Evolutionary conservation across 1,140 invertebrate species (phyloP), one percentile per base, ranked within the genome.

Genomic region (Mylabris phalerata): DNA sequence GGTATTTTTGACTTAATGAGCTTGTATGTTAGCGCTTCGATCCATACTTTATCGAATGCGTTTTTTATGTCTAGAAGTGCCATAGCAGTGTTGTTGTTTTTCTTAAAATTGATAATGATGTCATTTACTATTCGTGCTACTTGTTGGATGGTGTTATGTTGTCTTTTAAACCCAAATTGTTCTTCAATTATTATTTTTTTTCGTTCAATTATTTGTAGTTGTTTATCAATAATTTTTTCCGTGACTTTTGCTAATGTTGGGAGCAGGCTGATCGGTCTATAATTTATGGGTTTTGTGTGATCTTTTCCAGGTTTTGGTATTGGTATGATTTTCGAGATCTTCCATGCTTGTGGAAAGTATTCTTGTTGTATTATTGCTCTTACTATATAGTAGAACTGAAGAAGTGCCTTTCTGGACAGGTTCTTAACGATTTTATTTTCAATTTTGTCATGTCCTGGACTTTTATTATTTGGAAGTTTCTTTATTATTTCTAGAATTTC

Each of bases 261-360:
- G 6, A 75, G 57, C 1, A 75, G 51, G 40, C 71, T 72, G 25
- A 76, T 75, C 1, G 72, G 73, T 45, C 72, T 59, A 50, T 74
- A 75, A 25, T 63, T 73, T 3, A 44, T 55, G 0, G 69, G 66
- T 3, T 61, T 27, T 0, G 52, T 45, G 49, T 50, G 45, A 5
- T 52, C 38, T 63, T 75, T 75, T 3, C 64, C 59, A 38, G 61
- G 55, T 62, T 76, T 76, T 3, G 50, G 60, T 3, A 75, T 67
- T 1, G 68, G 60, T 3, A 67, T 60, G 4, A 72, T 49, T 4
- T 61, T 68, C 5, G 62, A 64, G n/a, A 56, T 27, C 66, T 75
- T 75, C 69, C 70, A 74, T 2, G 50, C 6, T 3, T 4, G 0
- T 0, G 71, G 69, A 48, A 68, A 74, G 45, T 71, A 60, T n/a